Evolutionary conservation across 2,888 invertebrate genomes (phyloP).

Genomic region (Hypena proboscidalis): DNA sequence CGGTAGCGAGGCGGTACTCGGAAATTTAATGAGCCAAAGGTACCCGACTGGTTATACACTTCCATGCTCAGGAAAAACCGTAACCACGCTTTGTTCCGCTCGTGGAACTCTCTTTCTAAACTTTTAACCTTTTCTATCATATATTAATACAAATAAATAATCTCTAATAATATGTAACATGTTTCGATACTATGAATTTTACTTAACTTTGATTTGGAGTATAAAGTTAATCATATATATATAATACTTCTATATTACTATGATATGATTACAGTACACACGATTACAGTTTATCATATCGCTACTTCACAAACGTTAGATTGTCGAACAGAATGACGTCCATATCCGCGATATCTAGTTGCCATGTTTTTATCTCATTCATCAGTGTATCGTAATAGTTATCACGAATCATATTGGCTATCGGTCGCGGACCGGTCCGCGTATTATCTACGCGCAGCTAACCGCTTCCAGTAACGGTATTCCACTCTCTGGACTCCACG

Average conservation of each 20-base stretch:
- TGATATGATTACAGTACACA: neutral
- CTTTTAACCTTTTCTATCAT: too few species aligned
- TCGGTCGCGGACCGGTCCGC: slow-evolving; percentile 67
- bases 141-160: too few species aligned
- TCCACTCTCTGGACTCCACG: slow-evolving; percentile 59
- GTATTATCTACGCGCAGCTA: slow-evolving; percentile 70
- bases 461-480: slow-evolving; percentile 74
- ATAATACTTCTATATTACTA: too few species aligned
- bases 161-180: too few species aligned
- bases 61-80: slow-evolving; percentile 26
- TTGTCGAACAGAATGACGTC: slow-evolving; percentile 2
- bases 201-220: too few species aligned
- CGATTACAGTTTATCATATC: neutral
- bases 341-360: slow-evolving; percentile 36
- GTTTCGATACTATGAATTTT: too few species aligned
- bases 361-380: slow-evolving; percentile 47
- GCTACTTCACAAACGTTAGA: neutral
- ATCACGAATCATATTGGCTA: slow-evolving; percentile 56
- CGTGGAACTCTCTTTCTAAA: slow-evolving; percentile 10
- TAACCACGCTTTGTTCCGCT: slow-evolving; percentile 18
- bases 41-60: slow-evolving; percentile 7
- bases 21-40: slow-evolving; percentile 37
- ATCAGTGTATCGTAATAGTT: slow-evolving; percentile 53
- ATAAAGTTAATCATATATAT: too few species aligned
- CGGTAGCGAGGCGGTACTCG: slow-evolving; percentile 47